Evolutionary conservation across 2,797 vertebrate species (phyloP).

Genomic region (Taenioides sp.): DNA sequence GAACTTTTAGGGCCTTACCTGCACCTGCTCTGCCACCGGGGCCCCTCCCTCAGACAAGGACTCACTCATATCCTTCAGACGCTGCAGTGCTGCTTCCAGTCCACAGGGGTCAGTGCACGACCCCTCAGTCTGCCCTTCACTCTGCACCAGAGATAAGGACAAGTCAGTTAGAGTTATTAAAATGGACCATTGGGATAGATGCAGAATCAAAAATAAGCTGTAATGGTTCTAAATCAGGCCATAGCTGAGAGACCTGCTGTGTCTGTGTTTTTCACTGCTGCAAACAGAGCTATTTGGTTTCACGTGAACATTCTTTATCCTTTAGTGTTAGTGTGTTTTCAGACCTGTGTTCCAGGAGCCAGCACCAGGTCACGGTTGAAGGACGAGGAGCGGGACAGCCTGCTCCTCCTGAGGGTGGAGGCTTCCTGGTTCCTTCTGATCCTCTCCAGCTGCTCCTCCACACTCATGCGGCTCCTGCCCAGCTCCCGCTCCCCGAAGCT

Average conservation of each 20-base stretch:
- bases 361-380: slow-evolving; percentile 78
- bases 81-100: slow-evolving; percentile 64
- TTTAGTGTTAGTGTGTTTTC: slow-evolving; percentile 26
- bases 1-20: neutral
- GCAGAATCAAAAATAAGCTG: no score
- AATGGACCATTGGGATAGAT: no score
- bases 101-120: slow-evolving; percentile 65
- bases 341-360: slow-evolving; percentile 76
- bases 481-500: slow-evolving; percentile 69
- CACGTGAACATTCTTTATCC: no score
- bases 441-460: slow-evolving; percentile 94
- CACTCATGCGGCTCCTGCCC: slow-evolving; percentile 84
- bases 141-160: slow-evolving; percentile 28
- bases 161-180: neutral
- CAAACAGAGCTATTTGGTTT: no score
- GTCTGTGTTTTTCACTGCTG: no score
- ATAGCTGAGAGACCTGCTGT: no score
- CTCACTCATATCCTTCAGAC: slow-evolving; percentile 49
- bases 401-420: slow-evolving; percentile 80
- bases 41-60: neutral
- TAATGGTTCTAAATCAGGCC: no score
- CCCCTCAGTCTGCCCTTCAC: slow-evolving; percentile 24
- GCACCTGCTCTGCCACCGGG: neutral
- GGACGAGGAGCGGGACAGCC: slow-evolving; percentile 80
- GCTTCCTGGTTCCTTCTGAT: slow-evolving; percentile 93